Evolutionary conservation across 2,797 vertebrate genomes (phyloP).

Genomic region (Aplochiton taeniatus): DNA sequence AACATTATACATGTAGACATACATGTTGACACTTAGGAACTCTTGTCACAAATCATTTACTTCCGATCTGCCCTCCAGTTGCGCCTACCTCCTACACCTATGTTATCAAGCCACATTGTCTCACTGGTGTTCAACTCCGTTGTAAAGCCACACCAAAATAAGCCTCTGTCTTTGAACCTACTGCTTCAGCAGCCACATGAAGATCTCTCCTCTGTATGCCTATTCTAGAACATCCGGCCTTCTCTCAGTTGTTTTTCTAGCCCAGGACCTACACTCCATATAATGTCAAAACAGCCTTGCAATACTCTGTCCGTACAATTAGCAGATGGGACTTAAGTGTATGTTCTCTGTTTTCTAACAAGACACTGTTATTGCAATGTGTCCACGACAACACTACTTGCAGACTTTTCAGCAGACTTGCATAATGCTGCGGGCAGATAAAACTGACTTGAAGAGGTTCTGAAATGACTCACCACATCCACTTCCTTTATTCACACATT

Average conservation of each 20-base stretch:
- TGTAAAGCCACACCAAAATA: conserved; percentile 55
- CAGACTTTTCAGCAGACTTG: conserved; percentile 9
- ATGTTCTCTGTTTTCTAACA: background rate
- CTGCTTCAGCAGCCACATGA: conserved; percentile 45
- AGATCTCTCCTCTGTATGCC: conserved; percentile 22
- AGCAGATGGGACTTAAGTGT: too few species aligned
- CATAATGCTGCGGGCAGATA: conserved; percentile 33
- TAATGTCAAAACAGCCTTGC: background rate
- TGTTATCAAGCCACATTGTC: too few species aligned
- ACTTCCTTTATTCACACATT: conserved; percentile 45
- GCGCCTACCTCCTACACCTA: too few species aligned
- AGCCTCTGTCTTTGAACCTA: conserved; percentile 30
- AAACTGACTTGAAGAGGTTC: conserved; percentile 21
- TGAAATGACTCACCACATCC: conserved; percentile 67
- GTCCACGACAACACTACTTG: too few species aligned
- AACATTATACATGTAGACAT: too few species aligned
- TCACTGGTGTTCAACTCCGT: conserved; percentile 26
- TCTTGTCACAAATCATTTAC: too few species aligned
- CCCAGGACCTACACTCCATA: conserved; percentile 6
- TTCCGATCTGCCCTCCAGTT: too few species aligned
- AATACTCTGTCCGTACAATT: background rate
- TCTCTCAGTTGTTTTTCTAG: conserved; percentile 28
- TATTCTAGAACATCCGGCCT: conserved; percentile 12
- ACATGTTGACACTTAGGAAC: too few species aligned
- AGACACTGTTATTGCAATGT: too few species aligned